Base-by-base conservation (phyloP, 2,888 invertebrate species). In the Ophioninae sp. region DNA sequence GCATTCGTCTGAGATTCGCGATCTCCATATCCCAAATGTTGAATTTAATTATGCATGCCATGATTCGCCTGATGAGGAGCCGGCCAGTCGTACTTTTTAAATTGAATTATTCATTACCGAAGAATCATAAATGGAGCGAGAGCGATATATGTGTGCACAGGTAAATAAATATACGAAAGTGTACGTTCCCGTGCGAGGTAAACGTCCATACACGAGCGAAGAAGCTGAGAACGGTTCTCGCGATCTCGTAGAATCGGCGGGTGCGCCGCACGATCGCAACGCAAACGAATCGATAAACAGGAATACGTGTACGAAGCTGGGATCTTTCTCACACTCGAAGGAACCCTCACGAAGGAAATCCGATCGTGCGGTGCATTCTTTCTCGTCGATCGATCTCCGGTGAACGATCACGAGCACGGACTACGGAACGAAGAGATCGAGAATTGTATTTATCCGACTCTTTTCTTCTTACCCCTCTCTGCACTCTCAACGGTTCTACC, bases 361-460 rank as follows among this genome's bases (percentile, higher is more conserved):
- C 73, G 77, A 80, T 83, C 79, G 77, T 83, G 83, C 81, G 79
- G 77, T 77, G 79, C 85, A 85, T 85, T 85, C 78, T 84, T 85
- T 83, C 81, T 81, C 85, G 85, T 82, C 82, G 85, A 85, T 83
- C 82, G 82, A 81, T 83, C 84, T 69, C 62, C 69, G 50, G 61
- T 62, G 79, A 84, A 79, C 81, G 84, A 84, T 84, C 84, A 84
- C 84, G 84, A 84, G 81, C 84, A 76, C 73, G 81, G 84, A 84
- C 84, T 82, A 73, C 79, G 72, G 64, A 81, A 84, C 79, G 81
- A 82, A 57, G 17, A 72, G 78, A 79, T 68, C 78, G 78, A 73
- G 75, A 41, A 77, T 81, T 81, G 78, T 67, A 59, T 67, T 81
- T 76, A 64, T 39, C 57, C 62, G 75, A 59, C 78, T 21, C 56